Evolutionary conservation across 2,113 vertebrate genomes (phyloP).

Genomic region (Platysternon megacephalum): DNA sequence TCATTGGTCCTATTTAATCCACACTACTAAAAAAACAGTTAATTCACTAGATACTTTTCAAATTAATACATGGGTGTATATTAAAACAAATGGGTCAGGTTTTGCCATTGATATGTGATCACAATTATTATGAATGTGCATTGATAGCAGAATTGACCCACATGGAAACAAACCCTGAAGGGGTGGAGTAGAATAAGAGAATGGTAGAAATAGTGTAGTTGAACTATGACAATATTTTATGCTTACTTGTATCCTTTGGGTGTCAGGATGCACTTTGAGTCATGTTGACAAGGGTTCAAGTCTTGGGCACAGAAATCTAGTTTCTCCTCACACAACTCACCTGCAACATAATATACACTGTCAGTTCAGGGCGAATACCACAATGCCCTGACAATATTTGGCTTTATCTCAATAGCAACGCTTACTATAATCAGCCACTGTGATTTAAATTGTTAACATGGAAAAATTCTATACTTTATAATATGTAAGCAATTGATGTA

Average conservation of each 20-base stretch:
- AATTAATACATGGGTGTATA: background rate
- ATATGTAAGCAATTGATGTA: background rate
- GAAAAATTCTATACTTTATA: background rate
- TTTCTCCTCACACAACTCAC: constrained; percentile 97
- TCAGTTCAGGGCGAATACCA: constrained; percentile 36
- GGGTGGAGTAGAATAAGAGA: background rate
- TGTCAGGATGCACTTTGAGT: constrained; percentile 95
- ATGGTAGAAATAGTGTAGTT: background rate
- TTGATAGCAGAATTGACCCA: background rate
- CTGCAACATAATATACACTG: constrained; percentile 74
- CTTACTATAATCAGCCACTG: background rate
- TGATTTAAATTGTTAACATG: background rate
- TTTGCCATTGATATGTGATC: background rate
- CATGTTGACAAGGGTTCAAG: constrained; percentile 94
- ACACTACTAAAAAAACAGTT: background rate
- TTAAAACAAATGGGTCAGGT: background rate
- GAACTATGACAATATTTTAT: background rate
- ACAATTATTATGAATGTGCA: background rate
- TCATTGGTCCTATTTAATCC: constrained; percentile 4
- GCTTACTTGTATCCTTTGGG: constrained; percentile 94
- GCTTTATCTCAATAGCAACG: background rate
- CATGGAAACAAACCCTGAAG: background rate
- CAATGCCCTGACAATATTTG: background rate
- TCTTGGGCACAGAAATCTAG: constrained; percentile 95
- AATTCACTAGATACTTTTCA: background rate